Percentiles rank a stretch among this genome's conserved stretches.
These are phyloP conservation scores for Lithophane leautieri DNA, from an alignment of 2,888 invertebrate genomes.

Conservation along the genomic window DNA sequence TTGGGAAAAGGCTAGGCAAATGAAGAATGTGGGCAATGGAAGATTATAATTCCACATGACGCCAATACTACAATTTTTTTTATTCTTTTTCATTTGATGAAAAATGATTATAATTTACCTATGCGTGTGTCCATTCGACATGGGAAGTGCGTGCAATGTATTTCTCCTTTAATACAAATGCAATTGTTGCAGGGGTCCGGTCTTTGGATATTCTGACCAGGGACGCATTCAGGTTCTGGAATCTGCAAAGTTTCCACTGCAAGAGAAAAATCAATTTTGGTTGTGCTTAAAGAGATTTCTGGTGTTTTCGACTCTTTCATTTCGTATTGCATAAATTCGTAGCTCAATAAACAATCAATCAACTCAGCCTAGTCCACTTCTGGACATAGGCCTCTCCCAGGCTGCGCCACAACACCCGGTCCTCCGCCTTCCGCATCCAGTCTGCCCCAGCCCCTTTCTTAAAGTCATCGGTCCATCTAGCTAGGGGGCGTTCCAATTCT, in stretches of 20 bases:
- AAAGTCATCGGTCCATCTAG: too few relatives aligned
- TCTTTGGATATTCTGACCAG: constrained; percentile 1
- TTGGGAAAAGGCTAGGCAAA: not conserved
- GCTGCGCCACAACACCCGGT: too few relatives aligned
- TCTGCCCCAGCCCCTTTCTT: too few relatives aligned
- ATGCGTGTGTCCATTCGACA: not conserved
- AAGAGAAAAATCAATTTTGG: not conserved
- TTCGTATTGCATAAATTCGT: not conserved
- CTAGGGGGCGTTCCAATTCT: too few relatives aligned
- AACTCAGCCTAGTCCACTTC: too few relatives aligned
- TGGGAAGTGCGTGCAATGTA: constrained; percentile 26
- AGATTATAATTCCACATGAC: not conserved
- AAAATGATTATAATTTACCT: constrained; percentile 9
- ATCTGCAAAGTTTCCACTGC: not conserved
- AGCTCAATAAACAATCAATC: too few relatives aligned
- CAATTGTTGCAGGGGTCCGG: constrained; percentile 35
- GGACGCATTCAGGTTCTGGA: constrained; percentile 24
- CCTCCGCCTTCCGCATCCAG: too few relatives aligned
- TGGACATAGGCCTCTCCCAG: too few relatives aligned
- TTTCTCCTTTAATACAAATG: constrained; percentile 28
- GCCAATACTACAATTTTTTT: not conserved
- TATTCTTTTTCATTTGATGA: too few relatives aligned
- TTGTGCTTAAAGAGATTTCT: not conserved
- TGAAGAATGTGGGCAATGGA: not conserved
- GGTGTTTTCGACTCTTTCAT: not conserved